Percentiles rank a stretch among this genome's conserved stretches.
Evolutionary conservation across 1,140 invertebrate genomes (phyloP).

Genomic region (Andricus grossulariae): DNA sequence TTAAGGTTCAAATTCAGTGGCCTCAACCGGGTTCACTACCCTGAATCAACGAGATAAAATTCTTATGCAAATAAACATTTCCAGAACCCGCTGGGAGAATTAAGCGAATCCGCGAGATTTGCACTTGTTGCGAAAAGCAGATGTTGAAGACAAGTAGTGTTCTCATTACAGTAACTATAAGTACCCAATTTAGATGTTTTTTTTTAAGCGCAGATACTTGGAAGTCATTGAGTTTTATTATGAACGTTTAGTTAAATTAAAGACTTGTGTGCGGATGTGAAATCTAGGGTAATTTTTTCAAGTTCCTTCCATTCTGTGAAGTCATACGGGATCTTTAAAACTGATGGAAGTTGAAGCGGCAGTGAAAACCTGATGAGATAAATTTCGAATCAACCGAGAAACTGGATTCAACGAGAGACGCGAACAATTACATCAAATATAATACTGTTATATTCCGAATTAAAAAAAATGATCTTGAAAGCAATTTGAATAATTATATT

Average conservation of each 20-base stretch:
- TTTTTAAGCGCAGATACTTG: not conserved
- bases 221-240: not conserved
- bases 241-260: not conserved
- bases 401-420: not conserved
- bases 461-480: too few species aligned
- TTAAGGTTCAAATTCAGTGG: not conserved
- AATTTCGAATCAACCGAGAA: not conserved
- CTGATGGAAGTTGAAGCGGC: not conserved
- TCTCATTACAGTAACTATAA: not conserved
- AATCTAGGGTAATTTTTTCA: not conserved
- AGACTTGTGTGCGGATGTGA: not conserved
- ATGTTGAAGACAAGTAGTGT: slow-evolving; percentile 10
- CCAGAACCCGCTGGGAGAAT: slow-evolving; percentile 5
- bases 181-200: not conserved
- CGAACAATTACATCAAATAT: too few species aligned
- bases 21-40: slow-evolving; percentile 1
- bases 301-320: not conserved
- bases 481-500: too few species aligned
- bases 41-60: slow-evolving; percentile 25
- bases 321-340: not conserved
- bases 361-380: not conserved
- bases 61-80: slow-evolving; percentile 25
- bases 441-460: too few species aligned
- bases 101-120: slow-evolving; percentile 1
- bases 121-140: slow-evolving; percentile 6